phyloP scores from a whole-genome alignment of 2,797 vertebrate species.

The Labroides dimidiatus region DNA sequence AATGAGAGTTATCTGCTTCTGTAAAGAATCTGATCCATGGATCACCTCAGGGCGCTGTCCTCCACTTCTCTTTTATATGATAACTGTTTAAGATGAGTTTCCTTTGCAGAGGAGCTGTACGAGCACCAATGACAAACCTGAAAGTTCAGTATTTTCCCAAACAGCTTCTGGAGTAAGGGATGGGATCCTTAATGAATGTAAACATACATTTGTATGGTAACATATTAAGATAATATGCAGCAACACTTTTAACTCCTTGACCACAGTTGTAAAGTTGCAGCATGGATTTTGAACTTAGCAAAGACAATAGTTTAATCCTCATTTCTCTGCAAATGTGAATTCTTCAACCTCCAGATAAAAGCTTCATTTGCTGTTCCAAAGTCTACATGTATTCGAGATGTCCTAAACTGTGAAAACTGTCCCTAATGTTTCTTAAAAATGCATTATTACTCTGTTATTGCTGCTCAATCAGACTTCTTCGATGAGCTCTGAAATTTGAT shows the following conservation, averaged over 20 bases:
- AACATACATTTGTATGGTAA: not conserved
- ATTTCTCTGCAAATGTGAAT: constrained; percentile 20
- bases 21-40: not conserved
- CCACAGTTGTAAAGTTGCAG: not conserved
- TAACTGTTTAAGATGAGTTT: no score
- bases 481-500: constrained; percentile 4
- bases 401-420: not conserved
- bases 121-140: no score
- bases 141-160: no score
- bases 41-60: constrained; percentile 22
- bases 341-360: constrained; percentile 30
- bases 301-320: constrained; percentile 16
- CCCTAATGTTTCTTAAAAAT: constrained; percentile 24
- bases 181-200: not conserved
- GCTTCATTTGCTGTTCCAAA: constrained; percentile 43
- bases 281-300: constrained; percentile 10
- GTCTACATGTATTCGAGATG: constrained; percentile 36
- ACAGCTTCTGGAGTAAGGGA: not conserved
- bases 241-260: not conserved
- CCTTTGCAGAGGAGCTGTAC: no score
- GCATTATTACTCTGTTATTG: constrained; percentile 48
- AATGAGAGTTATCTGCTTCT: not conserved
- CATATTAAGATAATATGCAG: not conserved
- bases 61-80: not conserved
- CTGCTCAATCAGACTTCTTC: constrained; percentile 26